A percentile compares a stretch with the other conserved stretches of the same genome.
phyloP scores from a whole-genome alignment of 2,113 vertebrate species.

The Lagenorhynchus albirostris region DNA sequence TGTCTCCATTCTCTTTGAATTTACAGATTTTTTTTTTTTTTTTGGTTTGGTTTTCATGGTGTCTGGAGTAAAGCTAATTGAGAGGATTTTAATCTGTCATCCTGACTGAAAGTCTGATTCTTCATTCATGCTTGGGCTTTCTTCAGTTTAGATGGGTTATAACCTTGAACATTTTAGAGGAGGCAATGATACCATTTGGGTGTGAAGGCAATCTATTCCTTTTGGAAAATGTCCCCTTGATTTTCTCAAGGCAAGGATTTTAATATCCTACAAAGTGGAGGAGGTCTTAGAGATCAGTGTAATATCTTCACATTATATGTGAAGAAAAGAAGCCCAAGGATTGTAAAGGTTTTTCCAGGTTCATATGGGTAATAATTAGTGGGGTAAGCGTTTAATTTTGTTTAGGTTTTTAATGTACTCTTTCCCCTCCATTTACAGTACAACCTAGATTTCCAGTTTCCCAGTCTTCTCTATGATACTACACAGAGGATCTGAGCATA shows the following conservation, averaged over 20 bases:
- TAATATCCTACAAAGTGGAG: not conserved
- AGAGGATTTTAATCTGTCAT: not conserved
- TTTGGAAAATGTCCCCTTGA: not conserved
- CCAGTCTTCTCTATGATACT: not conserved
- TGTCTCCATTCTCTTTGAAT: not conserved
- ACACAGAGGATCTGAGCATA: not conserved
- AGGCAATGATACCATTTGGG: not conserved
- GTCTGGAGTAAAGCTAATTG: not conserved
- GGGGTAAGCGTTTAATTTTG: not conserved
- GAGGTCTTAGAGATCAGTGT: not conserved
- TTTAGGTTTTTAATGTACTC: not conserved
- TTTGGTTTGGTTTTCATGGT: not conserved
- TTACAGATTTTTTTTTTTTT: not conserved
- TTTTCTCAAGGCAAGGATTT: not conserved
- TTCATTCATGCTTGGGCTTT: not conserved
- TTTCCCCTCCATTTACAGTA: not conserved
- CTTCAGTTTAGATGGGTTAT: not conserved
- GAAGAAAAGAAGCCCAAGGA: not conserved
- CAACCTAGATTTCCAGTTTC: not conserved
- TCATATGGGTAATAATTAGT: not conserved
- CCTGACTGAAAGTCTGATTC: not conserved
- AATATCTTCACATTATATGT: not conserved
- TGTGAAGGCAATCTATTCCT: not conserved
- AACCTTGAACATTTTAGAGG: not conserved
- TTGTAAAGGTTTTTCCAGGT: not conserved